Percentiles rank a stretch among this genome's conserved stretches.
phyloP scores from a whole-genome alignment of 2,888 invertebrate genomes.

The Gandaritis pyraliata region DNA sequence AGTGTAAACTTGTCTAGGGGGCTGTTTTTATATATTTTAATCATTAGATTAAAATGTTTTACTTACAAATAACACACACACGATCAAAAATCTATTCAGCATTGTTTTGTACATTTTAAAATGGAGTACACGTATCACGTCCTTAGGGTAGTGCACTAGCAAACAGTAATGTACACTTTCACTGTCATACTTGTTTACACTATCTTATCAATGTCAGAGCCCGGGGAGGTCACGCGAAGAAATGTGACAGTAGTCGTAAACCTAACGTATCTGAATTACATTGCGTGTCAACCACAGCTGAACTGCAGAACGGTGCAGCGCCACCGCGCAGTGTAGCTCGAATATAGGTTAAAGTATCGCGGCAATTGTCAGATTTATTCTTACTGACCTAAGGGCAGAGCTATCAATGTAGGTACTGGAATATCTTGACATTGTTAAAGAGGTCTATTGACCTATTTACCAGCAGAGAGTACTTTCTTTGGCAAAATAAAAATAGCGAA shows the following conservation, averaged over 20 bases:
- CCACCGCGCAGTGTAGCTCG: too few relatives aligned
- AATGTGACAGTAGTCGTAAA: too few relatives aligned
- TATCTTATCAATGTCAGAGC: conserved; percentile 21
- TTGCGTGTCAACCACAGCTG: too few relatives aligned
- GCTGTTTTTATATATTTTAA: too few relatives aligned
- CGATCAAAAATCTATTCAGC: conserved; percentile 5
- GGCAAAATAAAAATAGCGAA: neutral
- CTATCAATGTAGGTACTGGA: conserved; percentile 6
- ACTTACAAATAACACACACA: conserved; percentile 28
- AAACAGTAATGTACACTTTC: conserved; percentile 23
- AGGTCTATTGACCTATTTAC: conserved; percentile 28
- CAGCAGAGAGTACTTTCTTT: conserved; percentile 4
- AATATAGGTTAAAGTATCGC: too few relatives aligned
- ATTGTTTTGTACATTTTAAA: conserved; percentile 7
- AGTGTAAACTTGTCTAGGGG: too few relatives aligned
- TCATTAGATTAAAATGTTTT: too few relatives aligned
- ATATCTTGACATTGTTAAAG: conserved; percentile 23
- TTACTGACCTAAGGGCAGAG: too few relatives aligned
- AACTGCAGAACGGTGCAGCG: too few relatives aligned
- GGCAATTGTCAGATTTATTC: too few relatives aligned
- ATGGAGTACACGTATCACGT: neutral
- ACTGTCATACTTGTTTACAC: conserved; percentile 18
- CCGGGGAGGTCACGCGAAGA: too few relatives aligned
- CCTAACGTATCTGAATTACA: too few relatives aligned
- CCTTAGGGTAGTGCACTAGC: neutral